Evolutionary conservation across 1,140 invertebrate species (phyloP).

Genomic region (Acromyrmex charruanus): DNA sequence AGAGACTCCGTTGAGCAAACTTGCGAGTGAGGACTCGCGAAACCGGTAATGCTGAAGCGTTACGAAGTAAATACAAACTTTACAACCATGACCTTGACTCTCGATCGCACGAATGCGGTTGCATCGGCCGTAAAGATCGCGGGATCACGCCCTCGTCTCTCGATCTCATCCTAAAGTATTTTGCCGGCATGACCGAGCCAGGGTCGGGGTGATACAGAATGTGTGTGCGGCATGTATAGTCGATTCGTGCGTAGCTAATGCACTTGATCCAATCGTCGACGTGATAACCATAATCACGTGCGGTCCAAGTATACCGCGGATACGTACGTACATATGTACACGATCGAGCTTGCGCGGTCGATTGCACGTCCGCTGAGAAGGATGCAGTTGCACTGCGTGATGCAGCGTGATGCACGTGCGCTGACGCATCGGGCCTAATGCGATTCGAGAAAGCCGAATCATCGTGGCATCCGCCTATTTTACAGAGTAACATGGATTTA

Average conservation of each 20-base stretch:
- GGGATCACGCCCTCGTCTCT: conserved; percentile 57
- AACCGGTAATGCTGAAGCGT: conserved; percentile 38
- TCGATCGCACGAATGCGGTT: conserved; percentile 51
- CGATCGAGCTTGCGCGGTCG: conserved; percentile 37
- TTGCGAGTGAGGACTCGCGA: conserved; percentile 26
- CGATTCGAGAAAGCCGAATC: conserved; percentile 53
- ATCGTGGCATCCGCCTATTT: conserved; percentile 44
- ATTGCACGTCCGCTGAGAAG: conserved; percentile 34
- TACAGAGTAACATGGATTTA: conserved; percentile 36
- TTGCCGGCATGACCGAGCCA: conserved; percentile 7
- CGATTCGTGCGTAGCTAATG: conserved; percentile 80
- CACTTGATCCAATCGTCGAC: conserved; percentile 77
- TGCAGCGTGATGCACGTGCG: conserved; percentile 56
- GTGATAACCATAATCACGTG: conserved; percentile 80
- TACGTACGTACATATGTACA: conserved; percentile 17
- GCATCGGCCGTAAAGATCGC: conserved; percentile 44
- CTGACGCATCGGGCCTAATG: conserved; percentile 47
- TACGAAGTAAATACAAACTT: conserved; percentile 47
- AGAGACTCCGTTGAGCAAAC: conserved; percentile 14
- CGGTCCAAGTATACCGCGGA: conserved; percentile 58
- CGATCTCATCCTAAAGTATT: conserved; percentile 66
- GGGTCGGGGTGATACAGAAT: conserved; percentile 75
- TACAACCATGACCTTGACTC: conserved; percentile 56
- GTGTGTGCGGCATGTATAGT: conserved; percentile 61
- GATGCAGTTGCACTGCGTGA: conserved; percentile 47